These are phyloP conservation scores for Protophormia terraenovae DNA, from an alignment of 2,888 invertebrate genomes.

Conservation along the genomic window DNA sequence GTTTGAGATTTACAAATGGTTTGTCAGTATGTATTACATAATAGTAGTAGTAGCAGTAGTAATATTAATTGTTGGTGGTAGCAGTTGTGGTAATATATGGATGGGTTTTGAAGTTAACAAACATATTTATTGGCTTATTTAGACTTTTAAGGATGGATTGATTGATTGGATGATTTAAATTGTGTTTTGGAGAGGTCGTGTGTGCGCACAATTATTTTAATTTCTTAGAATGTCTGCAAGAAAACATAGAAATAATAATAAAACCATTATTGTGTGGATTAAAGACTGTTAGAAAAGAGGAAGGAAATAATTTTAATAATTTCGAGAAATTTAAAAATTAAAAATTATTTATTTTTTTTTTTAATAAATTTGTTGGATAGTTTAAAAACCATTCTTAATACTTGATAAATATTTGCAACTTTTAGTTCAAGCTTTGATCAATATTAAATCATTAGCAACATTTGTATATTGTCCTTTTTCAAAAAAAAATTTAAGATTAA, in stretches of 20 bases:
- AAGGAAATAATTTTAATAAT: background rate
- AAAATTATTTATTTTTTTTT: too few relatives aligned
- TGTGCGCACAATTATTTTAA: conserved; percentile 51
- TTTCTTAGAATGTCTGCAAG: conserved; percentile 61
- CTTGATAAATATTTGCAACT: too few relatives aligned
- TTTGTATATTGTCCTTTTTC: too few relatives aligned
- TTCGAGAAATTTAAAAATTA: background rate
- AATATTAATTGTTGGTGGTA: background rate
- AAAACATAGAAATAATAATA: conserved; percentile 49
- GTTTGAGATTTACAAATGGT: conserved; percentile 23
- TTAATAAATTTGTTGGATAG: too few relatives aligned
- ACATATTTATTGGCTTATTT: conserved; percentile 33
- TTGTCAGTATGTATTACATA: background rate
- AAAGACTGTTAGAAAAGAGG: background rate
- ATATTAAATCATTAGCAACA: too few relatives aligned
- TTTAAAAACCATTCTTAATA: too few relatives aligned
- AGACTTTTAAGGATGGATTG: conserved; percentile 35
- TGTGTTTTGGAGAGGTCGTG: conserved; percentile 31
- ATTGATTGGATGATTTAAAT: conserved; percentile 31
- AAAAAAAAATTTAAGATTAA: background rate
- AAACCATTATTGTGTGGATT: conserved; percentile 21
- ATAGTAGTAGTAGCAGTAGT: background rate
- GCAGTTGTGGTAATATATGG: conserved; percentile 12
- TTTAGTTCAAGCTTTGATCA: too few relatives aligned
- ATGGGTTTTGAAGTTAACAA: conserved; percentile 4